Conservation (phyloP, 2,888 invertebrate species). For the Oscheius sp. region DNA sequence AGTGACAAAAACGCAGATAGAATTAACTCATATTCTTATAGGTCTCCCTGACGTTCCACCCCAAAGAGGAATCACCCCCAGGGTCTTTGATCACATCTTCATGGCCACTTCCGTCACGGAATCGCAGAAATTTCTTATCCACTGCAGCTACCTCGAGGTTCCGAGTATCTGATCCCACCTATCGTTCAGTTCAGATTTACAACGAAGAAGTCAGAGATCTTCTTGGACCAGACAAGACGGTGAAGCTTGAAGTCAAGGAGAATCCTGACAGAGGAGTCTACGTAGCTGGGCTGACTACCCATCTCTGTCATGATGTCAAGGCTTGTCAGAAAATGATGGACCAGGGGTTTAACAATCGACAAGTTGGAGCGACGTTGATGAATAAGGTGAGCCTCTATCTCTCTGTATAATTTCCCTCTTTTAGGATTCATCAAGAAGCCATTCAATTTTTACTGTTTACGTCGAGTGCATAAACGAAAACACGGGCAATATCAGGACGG, state of each 20-base stretch:
- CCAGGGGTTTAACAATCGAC: slow-evolving; percentile 84
- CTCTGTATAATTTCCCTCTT: slow-evolving; percentile 9
- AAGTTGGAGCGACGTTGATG: slow-evolving; percentile 88
- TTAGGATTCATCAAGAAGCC: slow-evolving; percentile 81
- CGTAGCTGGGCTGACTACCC: slow-evolving; percentile 79
- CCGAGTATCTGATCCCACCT: neutral
- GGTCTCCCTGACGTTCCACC: slow-evolving; percentile 73
- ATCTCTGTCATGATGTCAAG: slow-evolving; percentile 82
- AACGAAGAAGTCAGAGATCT: slow-evolving; percentile 85
- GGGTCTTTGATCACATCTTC: slow-evolving; percentile 88
- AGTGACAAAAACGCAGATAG: no score
- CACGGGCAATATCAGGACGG: slow-evolving; percentile 79
- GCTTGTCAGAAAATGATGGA: slow-evolving; percentile 85
- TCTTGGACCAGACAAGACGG: slow-evolving; percentile 79
- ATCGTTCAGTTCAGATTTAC: slow-evolving; percentile 78
- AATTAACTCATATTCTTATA: neutral
- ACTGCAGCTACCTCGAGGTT: slow-evolving; percentile 83
- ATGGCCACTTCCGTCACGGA: slow-evolving; percentile 82
- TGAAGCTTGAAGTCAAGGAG: slow-evolving; percentile 79
- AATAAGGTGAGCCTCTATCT: slow-evolving; percentile 79
- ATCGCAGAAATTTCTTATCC: slow-evolving; percentile 81
- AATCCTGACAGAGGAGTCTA: slow-evolving; percentile 69
- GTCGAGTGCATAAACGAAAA: slow-evolving; percentile 82
- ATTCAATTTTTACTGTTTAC: slow-evolving; percentile 87
- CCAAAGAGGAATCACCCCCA: slow-evolving; percentile 71